phyloP scores from a whole-genome alignment of 2,113 vertebrate genomes.

The Pogonocichla stellata region DNA sequence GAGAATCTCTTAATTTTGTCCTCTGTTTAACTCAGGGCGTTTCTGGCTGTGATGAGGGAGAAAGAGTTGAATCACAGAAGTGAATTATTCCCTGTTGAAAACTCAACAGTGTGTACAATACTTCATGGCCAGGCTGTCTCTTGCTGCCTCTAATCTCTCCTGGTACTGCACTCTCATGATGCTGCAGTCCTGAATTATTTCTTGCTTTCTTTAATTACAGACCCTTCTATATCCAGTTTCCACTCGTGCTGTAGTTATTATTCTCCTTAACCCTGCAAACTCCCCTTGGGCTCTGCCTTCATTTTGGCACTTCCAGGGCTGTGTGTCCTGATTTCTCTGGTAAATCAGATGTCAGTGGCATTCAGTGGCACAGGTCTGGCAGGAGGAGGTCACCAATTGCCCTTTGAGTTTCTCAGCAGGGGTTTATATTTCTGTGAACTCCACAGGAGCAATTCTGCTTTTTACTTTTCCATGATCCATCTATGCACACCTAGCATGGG shows the following conservation, averaged over 20 bases:
- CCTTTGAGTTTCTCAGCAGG: not conserved
- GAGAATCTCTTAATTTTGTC: constrained; percentile 18
- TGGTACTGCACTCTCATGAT: not conserved
- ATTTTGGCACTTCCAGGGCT: not conserved
- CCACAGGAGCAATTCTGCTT: fast-evolving
- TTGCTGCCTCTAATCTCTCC: constrained; percentile 20
- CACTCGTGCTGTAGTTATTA: not conserved
- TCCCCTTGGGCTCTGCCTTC: not conserved
- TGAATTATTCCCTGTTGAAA: constrained; percentile 50
- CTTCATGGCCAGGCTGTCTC: not conserved
- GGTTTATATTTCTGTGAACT: not conserved
- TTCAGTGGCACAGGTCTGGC: not conserved
- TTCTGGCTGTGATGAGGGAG: constrained; percentile 49
- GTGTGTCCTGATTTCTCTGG: not conserved
- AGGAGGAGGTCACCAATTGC: not conserved
- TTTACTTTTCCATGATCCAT: not conserved
- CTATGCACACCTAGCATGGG: fast-evolving
- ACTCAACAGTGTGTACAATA: not conserved
- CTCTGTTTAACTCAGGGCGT: constrained; percentile 36
- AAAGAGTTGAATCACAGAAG: not conserved
- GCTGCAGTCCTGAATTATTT: constrained; percentile 17
- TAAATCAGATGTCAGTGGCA: not conserved
- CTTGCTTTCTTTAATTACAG: constrained; percentile 47
- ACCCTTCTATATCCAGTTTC: not conserved
- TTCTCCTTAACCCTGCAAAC: constrained; percentile 13